phyloP scores from a whole-genome alignment of 2,113 vertebrate genomes.

The Rhabdomys dilectus region DNA sequence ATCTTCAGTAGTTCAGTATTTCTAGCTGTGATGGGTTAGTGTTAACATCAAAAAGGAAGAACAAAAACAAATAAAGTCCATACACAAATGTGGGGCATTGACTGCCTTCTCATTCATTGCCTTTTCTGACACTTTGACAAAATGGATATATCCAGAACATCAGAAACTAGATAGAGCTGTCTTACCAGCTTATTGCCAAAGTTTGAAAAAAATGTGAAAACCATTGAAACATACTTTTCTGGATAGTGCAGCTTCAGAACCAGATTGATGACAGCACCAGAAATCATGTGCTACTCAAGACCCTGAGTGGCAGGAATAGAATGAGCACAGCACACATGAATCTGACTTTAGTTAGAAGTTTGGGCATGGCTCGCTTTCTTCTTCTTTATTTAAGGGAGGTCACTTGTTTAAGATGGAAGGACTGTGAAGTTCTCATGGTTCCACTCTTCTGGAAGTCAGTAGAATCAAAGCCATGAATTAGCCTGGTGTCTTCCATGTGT shows the following conservation, averaged over 20 bases:
- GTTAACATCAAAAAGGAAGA: neutral
- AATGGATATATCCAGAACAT: neutral
- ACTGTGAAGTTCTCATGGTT: fast-evolving
- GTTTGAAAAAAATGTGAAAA: neutral
- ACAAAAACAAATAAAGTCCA: neutral
- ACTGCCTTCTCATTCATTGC: neutral
- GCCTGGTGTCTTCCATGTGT: fast-evolving
- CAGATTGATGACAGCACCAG: neutral
- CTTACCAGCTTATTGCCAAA: neutral
- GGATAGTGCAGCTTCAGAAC: neutral
- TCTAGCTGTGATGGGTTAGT: fast-evolving
- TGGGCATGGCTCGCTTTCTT: neutral
- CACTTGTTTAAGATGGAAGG: neutral
- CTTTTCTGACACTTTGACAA: neutral
- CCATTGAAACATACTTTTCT: neutral
- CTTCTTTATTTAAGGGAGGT: neutral
- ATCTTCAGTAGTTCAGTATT: neutral
- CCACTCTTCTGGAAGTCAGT: neutral
- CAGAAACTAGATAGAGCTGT: neutral
- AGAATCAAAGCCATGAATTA: neutral
- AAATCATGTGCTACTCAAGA: neutral
- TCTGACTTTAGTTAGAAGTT: neutral
- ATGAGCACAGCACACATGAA: neutral
- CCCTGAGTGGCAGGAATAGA: too few species aligned
- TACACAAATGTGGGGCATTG: neutral